Conservation (phyloP, 2,113 vertebrate genomes). For the Drymodes brunneopygia region DNA sequence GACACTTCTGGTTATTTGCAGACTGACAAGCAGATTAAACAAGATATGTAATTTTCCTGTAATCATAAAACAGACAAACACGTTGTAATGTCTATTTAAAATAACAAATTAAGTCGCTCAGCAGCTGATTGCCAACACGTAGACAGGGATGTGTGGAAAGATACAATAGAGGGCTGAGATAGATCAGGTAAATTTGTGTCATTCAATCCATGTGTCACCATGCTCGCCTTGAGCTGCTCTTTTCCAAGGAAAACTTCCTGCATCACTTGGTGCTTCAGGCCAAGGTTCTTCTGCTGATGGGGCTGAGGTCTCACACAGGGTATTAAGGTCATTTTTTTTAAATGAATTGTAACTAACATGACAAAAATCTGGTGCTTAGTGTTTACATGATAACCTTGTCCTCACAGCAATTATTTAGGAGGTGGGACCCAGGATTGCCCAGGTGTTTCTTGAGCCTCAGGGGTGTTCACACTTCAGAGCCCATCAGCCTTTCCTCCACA, state of each 20-base stretch:
- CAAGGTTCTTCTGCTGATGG: not conserved
- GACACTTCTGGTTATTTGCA: not conserved
- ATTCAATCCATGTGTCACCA: accelerated
- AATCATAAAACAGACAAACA: not conserved
- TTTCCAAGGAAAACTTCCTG: not conserved
- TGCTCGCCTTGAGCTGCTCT: not conserved
- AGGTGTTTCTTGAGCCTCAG: not conserved
- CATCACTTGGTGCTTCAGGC: not conserved
- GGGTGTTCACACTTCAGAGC: not conserved
- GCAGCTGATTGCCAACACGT: not conserved
- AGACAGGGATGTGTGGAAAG: not conserved
- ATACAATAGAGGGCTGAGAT: not conserved
- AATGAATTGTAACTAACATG: not conserved
- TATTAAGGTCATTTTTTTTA: not conserved
- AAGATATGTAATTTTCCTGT: constrained; percentile 1
- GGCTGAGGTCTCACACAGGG: not conserved
- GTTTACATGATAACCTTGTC: accelerated
- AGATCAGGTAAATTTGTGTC: not conserved
- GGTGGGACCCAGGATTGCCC: too few species aligned
- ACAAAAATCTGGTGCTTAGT: not conserved
- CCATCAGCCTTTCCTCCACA: not conserved
- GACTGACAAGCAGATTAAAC: not conserved
- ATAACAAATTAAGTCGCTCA: not conserved
- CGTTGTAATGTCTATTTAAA: not conserved
- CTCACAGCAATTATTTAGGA: not conserved